A percentile compares a stretch with the other conserved stretches of the same genome.
These are phyloP conservation scores for Eclectus roratus DNA, from an alignment of 2,113 vertebrate genomes.

Conservation along the genomic window DNA sequence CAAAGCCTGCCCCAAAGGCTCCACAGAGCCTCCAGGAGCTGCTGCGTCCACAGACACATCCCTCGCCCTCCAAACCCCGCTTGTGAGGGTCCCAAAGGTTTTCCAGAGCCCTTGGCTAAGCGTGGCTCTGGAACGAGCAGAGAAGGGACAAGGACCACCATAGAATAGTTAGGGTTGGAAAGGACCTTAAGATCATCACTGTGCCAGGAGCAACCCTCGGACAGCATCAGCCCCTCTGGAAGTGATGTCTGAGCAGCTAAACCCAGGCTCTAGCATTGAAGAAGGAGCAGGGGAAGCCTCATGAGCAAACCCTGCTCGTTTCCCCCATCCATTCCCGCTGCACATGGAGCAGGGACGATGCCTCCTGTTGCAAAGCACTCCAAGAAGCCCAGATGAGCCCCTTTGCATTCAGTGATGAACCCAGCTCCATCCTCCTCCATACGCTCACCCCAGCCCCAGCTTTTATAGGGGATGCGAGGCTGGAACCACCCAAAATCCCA, in stretches of 20 bases:
- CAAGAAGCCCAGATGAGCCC: neutral
- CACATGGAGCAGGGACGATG: rapidly evolving
- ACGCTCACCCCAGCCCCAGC: neutral
- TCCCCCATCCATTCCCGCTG: rapidly evolving
- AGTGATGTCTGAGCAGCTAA: rapidly evolving
- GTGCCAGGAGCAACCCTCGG: neutral
- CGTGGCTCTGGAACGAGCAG: too few relatives aligned
- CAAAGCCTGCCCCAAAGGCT: neutral
- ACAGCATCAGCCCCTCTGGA: rapidly evolving
- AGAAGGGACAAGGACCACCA: neutral
- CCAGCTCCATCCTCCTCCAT: neutral
- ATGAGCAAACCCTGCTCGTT: rapidly evolving
- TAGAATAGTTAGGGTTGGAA: too few relatives aligned
- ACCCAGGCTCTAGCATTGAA: rapidly evolving
- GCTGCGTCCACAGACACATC: neutral
- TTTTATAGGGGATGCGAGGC: neutral
- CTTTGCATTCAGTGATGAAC: neutral
- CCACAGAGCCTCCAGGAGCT: neutral
- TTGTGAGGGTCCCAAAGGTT: neutral
- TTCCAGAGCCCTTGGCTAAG: neutral
- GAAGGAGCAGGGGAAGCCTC: neutral
- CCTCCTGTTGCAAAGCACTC: neutral
- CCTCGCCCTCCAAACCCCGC: neutral
- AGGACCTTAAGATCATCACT: too few relatives aligned
- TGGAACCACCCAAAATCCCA: neutral